phyloP scores from a whole-genome alignment of 2,888 invertebrate species.

The Anthophora plumipes region DNA sequence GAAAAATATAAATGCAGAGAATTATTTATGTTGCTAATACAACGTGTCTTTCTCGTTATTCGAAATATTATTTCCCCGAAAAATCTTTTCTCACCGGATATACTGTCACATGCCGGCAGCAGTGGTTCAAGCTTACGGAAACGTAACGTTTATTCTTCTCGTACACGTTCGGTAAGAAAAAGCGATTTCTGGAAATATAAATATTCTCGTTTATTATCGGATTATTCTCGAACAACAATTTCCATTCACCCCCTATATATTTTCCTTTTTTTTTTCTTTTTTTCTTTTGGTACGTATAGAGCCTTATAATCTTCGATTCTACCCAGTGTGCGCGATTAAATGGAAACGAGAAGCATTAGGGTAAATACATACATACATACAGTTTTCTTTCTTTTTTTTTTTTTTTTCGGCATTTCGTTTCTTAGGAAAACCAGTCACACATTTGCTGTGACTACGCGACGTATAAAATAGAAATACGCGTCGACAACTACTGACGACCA shows the following conservation, averaged over 20 bases:
- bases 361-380: not conserved
- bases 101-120: not conserved
- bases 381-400: too few relatives aligned
- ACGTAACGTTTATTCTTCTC: constrained; percentile 1
- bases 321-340: not conserved
- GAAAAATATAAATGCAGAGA: constrained; percentile 68
- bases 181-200: constrained; percentile 51
- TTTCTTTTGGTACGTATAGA: constrained; percentile 34
- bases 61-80: not conserved
- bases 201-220: constrained; percentile 56
- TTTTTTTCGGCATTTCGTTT: not conserved
- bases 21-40: constrained; percentile 65
- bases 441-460: not conserved
- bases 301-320: constrained; percentile 17
- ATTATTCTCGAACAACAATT: constrained; percentile 47
- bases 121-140: constrained; percentile 16
- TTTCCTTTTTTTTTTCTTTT: too few relatives aligned
- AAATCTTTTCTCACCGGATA: not conserved
- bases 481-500: not conserved
- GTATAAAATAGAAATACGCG: not conserved
- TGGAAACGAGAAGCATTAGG: not conserved
- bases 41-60: constrained; percentile 6
- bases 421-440: not conserved
- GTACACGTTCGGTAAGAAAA: constrained; percentile 18
- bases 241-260: not conserved